Percentiles rank a stretch among this genome's conserved stretches.
These are phyloP conservation scores for Drosophila mercatorum DNA, from an alignment of 2,888 invertebrate species.

Conservation along the genomic window DNA sequence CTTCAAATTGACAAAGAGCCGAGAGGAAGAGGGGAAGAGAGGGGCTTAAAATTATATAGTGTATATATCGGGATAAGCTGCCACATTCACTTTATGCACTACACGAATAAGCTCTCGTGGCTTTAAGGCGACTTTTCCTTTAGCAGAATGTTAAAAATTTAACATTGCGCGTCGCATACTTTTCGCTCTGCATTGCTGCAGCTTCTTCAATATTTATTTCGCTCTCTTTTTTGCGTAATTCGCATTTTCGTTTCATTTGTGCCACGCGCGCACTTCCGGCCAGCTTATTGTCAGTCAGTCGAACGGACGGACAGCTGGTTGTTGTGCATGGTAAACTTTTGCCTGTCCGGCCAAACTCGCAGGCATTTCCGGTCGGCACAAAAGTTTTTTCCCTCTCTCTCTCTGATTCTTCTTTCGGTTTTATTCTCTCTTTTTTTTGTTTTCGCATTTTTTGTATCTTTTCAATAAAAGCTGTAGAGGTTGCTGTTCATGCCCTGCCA, in stretches of 20 bases:
- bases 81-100: not conserved
- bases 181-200: slow-evolving; percentile 49
- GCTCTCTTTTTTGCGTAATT: slow-evolving; percentile 13
- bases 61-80: not conserved
- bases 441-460: slow-evolving; percentile 44
- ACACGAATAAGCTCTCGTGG: not conserved
- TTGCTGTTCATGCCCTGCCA: slow-evolving; percentile 46
- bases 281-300: slow-evolving; percentile 54
- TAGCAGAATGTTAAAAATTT: slow-evolving; percentile 16
- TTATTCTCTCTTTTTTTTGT: slow-evolving; percentile 22
- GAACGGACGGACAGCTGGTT: slow-evolving; percentile 30
- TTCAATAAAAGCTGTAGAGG: slow-evolving; percentile 48
- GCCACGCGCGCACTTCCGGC: slow-evolving; percentile 75
- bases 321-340: slow-evolving; percentile 61
- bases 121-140: slow-evolving; percentile 1
- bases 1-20: not conserved
- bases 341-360: slow-evolving; percentile 56
- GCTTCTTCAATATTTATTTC: slow-evolving; percentile 41
- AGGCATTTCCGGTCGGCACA: slow-evolving; percentile 71
- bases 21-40: not conserved
- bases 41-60: slow-evolving; percentile 11
- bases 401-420: not conserved
- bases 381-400: slow-evolving; percentile 39
- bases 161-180: slow-evolving; percentile 58
- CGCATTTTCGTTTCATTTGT: slow-evolving; percentile 50